Conservation (phyloP, 2,797 vertebrate genomes). For the Hoplostethus mediterraneus region DNA sequence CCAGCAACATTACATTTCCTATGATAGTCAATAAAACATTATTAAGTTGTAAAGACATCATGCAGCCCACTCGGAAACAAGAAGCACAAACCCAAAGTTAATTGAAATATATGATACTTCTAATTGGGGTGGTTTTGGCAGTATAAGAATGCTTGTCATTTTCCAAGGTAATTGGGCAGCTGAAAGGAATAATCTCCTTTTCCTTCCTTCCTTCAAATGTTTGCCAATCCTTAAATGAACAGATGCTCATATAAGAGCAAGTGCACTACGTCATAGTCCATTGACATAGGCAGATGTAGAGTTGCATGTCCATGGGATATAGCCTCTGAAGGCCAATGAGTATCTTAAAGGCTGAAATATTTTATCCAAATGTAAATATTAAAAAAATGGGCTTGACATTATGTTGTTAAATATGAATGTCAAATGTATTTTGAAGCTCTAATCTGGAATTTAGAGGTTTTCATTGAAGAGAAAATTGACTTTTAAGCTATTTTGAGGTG, state of each 20-base stretch:
- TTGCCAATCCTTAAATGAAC: conserved; percentile 41
- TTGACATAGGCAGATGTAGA: background rate
- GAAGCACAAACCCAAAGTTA: conserved; percentile 60
- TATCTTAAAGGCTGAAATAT: background rate
- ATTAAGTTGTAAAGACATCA: conserved; percentile 75
- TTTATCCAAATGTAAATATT: background rate
- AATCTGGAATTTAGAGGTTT: background rate
- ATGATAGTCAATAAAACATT: conserved; percentile 60
- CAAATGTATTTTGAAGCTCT: background rate
- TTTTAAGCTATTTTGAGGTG: no score
- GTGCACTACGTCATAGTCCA: conserved; percentile 3
- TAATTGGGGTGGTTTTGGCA: conserved; percentile 71
- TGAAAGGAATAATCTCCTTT: conserved; percentile 62
- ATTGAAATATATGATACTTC: conserved; percentile 75
- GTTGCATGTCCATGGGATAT: background rate
- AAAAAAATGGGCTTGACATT: background rate
- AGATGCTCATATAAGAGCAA: conserved; percentile 44
- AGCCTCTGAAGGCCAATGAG: background rate
- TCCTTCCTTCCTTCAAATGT: conserved; percentile 62
- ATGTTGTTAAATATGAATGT: background rate
- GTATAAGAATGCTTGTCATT: conserved; percentile 69
- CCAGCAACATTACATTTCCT: conserved; percentile 78
- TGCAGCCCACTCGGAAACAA: conserved; percentile 84
- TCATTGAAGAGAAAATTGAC: no score
- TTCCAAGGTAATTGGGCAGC: conserved; percentile 73